These are phyloP conservation scores for Tiliqua scincoides DNA, from an alignment of 2,113 vertebrate species.

Conservation along the genomic window DNA sequence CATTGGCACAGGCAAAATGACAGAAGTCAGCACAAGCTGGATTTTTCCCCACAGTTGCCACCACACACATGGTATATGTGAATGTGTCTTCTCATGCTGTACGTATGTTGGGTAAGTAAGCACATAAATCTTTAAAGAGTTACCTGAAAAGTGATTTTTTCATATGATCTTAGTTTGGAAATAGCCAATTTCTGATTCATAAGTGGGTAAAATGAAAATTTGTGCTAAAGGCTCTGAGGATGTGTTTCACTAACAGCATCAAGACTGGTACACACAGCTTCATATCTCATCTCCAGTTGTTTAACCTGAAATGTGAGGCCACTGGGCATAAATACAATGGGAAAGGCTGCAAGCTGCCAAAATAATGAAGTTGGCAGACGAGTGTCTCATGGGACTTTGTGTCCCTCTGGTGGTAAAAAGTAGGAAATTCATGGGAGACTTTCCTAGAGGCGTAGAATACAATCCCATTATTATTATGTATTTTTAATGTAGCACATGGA, in stretches of 20 bases:
- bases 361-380: not conserved
- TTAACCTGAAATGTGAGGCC: not conserved
- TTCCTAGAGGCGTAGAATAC: not conserved
- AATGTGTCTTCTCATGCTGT: not conserved
- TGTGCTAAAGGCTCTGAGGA: not conserved
- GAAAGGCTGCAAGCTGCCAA: not conserved
- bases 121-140: not conserved
- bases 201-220: not conserved
- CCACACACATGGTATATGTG: too few relatives aligned
- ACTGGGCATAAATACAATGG: not conserved
- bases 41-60: not conserved
- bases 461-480: not conserved
- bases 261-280: not conserved
- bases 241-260: not conserved
- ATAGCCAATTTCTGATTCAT: not conserved
- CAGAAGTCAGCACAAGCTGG: not conserved
- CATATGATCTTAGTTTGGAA: not conserved
- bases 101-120: not conserved
- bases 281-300: not conserved
- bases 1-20: not conserved
- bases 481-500: not conserved
- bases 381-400: constrained; percentile 10
- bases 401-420: constrained; percentile 16
- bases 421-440: not conserved
- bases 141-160: not conserved